phyloP scores from a whole-genome alignment of 1,140 invertebrate genomes.

The Drosophila nannoptera region DNA sequence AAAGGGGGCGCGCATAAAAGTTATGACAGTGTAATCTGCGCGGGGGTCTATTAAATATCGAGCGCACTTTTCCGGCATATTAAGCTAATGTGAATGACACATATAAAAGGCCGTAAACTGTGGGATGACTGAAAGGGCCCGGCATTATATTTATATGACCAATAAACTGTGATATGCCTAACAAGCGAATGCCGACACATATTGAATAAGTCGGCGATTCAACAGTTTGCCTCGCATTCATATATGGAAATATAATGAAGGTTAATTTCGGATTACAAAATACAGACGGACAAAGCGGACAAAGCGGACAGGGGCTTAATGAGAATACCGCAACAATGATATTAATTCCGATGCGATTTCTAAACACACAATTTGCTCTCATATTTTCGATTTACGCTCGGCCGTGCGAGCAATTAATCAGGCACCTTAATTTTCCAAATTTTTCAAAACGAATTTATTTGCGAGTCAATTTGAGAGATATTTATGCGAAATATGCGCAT shows the following conservation, averaged over 20 bases:
- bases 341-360: too few relatives aligned
- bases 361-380: too few relatives aligned
- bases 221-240: conserved; percentile 20
- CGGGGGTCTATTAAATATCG: conserved; percentile 56
- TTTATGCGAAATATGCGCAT: conserved; percentile 24
- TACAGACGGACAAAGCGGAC: too few relatives aligned
- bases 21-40: conserved; percentile 63
- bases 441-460: background rate
- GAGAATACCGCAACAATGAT: too few relatives aligned
- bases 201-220: conserved; percentile 17
- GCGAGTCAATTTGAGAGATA: conserved; percentile 24
- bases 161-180: conserved; percentile 64
- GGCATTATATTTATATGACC: conserved; percentile 68
- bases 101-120: conserved; percentile 45
- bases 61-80: conserved; percentile 59
- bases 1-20: conserved; percentile 68
- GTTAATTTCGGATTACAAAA: background rate
- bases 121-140: conserved; percentile 22
- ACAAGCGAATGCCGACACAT: conserved; percentile 40
- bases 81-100: conserved; percentile 66
- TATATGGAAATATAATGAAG: background rate
- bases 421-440: conserved; percentile 1
- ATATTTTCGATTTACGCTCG: conserved; percentile 11
- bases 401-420: conserved; percentile 22
- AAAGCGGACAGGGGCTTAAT: too few relatives aligned